Evolutionary conservation across 2,888 invertebrate genomes (phyloP).

Genomic region (Chorisops tibialis): DNA sequence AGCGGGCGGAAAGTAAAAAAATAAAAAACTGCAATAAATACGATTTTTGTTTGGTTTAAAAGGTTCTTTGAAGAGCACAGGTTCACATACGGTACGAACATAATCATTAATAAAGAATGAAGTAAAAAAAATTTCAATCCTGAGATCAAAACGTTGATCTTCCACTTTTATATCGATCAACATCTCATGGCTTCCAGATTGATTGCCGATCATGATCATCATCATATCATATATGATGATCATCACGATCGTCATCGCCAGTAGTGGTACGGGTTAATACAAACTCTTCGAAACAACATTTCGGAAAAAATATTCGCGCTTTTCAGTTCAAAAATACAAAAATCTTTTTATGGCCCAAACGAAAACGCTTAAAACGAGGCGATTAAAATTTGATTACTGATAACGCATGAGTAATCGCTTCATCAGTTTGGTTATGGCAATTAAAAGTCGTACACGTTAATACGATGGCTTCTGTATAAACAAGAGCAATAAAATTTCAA

Average conservation of each 20-base stretch:
- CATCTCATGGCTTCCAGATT: constrained; percentile 19
- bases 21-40: constrained; percentile 31
- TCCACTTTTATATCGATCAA: constrained; percentile 17
- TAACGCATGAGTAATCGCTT: constrained; percentile 15
- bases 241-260: not conserved
- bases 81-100: constrained; percentile 6
- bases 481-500: not conserved
- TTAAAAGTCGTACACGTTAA: not conserved
- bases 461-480: not conserved
- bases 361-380: not conserved
- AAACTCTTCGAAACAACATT: too few relatives aligned
- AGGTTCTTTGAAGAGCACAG: constrained; percentile 26
- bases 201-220: constrained; percentile 5
- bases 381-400: constrained; percentile 19
- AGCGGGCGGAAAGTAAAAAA: not conserved
- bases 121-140: constrained; percentile 5
- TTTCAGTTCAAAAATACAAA: too few relatives aligned
- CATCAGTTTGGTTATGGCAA: constrained; percentile 13
- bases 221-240: not conserved
- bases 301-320: too few relatives aligned
- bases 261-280: too few relatives aligned
- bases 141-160: not conserved
- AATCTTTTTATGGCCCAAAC: too few relatives aligned
- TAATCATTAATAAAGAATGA: constrained; percentile 18
- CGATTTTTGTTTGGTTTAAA: constrained; percentile 32